phyloP scores from a whole-genome alignment of 2,888 invertebrate genomes.

The Pedicia rivosa region DNA sequence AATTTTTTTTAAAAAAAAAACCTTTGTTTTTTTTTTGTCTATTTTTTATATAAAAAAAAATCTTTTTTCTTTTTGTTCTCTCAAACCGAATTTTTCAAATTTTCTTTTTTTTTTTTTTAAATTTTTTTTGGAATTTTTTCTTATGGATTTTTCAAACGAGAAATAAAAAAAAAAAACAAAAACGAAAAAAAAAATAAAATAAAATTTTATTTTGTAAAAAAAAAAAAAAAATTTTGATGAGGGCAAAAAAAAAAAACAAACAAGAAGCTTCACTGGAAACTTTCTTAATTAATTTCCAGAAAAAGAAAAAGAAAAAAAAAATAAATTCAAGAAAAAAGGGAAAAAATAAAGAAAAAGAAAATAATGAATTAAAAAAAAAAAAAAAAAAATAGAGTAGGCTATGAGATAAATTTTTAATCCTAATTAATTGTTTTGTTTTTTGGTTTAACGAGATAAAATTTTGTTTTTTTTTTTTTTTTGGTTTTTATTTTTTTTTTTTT shows the following conservation, averaged over 20 bases:
- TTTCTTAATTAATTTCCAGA: neutral
- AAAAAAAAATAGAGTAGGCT: neutral
- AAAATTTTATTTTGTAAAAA: too few species aligned
- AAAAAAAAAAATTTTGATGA: too few species aligned
- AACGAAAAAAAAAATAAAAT: too few species aligned
- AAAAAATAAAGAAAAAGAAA: constrained; percentile 2
- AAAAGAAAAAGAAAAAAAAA: constrained; percentile 2
- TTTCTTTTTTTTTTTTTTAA: too few species aligned
- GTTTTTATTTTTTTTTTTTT: too few species aligned
- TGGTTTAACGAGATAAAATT: neutral
- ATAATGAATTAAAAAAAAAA: neutral
- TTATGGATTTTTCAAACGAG: too few species aligned
- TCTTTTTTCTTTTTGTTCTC: neutral
- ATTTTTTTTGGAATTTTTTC: too few species aligned
- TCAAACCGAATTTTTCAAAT: neutral
- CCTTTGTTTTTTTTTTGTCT: constrained; percentile 2
- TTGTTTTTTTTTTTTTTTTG: too few species aligned
- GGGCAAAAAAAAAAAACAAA: too few species aligned
- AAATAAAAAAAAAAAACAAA: too few species aligned
- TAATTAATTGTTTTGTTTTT: constrained; percentile 3
- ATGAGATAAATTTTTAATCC: too few species aligned
- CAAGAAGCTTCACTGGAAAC: too few species aligned
- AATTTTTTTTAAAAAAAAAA: constrained; percentile 2
- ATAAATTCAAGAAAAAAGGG: neutral
- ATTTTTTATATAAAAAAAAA: constrained; percentile 4